phyloP scores from a whole-genome alignment of 2,888 invertebrate species.

The Synergus umbraculus region DNA sequence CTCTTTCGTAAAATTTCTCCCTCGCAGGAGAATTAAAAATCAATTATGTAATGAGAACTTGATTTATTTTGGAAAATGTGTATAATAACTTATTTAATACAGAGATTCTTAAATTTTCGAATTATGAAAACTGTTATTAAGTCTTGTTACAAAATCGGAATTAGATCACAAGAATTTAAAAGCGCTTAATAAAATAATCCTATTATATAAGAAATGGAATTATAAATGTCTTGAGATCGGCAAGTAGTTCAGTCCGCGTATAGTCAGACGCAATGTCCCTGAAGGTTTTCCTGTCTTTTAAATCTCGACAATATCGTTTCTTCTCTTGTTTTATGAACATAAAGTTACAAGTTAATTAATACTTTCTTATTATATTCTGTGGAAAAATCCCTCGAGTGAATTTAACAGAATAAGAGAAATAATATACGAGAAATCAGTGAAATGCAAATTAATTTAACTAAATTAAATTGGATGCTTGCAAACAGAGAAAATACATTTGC shows the following conservation, averaged over 20 bases:
- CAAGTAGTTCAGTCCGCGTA: background rate
- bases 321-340: background rate
- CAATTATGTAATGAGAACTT: background rate
- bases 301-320: background rate
- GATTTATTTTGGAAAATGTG: background rate
- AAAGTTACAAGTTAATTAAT: background rate
- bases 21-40: background rate
- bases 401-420: background rate
- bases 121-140: background rate
- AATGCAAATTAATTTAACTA: background rate
- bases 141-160: background rate
- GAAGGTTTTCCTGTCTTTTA: background rate
- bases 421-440: background rate
- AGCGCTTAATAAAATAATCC: background rate
- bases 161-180: background rate
- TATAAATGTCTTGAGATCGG: background rate
- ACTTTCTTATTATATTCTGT: too few relatives aligned
- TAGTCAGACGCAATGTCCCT: background rate
- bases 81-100: background rate
- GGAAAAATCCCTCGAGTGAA: background rate
- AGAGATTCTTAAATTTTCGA: background rate
- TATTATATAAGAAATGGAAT: background rate
- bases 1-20: background rate
- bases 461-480: background rate
- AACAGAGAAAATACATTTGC: conserved; percentile 1